These are phyloP conservation scores for Cottus gobio DNA, from an alignment of 2,113 vertebrate genomes.

Conservation along the genomic window DNA sequence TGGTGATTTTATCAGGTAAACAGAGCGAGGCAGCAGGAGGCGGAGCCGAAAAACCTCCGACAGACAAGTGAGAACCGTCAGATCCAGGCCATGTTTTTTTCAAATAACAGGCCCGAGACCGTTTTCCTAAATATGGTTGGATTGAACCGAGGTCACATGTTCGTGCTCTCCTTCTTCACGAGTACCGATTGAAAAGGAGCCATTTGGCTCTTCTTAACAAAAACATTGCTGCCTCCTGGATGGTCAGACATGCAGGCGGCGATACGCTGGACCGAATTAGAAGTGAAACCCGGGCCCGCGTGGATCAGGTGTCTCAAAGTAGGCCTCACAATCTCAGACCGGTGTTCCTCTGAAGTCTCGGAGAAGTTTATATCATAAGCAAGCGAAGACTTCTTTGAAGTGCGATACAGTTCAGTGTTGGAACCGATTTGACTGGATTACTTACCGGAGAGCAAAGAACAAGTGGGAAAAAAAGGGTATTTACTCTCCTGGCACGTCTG, in stretches of 20 bases:
- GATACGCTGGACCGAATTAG: conserved; percentile 61
- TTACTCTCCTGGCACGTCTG: neutral
- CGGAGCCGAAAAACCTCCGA: neutral
- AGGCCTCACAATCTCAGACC: conserved; percentile 48
- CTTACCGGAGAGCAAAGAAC: neutral
- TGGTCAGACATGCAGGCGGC: conserved; percentile 48
- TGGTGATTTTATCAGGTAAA: conserved; percentile 46
- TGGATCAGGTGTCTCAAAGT: conserved; percentile 55
- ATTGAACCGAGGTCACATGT: neutral
- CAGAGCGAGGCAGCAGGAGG: neutral
- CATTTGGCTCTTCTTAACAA: conserved; percentile 18
- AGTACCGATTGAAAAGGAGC: conserved; percentile 3
- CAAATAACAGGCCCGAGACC: neutral
- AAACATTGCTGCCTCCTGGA: conserved; percentile 21
- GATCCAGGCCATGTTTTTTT: conserved; percentile 18
- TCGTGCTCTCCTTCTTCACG: neutral
- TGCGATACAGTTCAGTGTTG: neutral
- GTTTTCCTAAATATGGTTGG: neutral
- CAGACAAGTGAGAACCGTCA: neutral
- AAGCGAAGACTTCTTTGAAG: conserved; percentile 3
- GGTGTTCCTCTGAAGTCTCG: conserved; percentile 35
- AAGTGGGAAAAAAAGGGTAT: neutral
- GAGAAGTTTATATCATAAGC: conserved; percentile 33
- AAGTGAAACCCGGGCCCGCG: conserved; percentile 55
- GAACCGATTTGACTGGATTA: neutral